phyloP scores from a whole-genome alignment of 2,113 vertebrate species.

The Lepisosteus oculatus region DNA sequence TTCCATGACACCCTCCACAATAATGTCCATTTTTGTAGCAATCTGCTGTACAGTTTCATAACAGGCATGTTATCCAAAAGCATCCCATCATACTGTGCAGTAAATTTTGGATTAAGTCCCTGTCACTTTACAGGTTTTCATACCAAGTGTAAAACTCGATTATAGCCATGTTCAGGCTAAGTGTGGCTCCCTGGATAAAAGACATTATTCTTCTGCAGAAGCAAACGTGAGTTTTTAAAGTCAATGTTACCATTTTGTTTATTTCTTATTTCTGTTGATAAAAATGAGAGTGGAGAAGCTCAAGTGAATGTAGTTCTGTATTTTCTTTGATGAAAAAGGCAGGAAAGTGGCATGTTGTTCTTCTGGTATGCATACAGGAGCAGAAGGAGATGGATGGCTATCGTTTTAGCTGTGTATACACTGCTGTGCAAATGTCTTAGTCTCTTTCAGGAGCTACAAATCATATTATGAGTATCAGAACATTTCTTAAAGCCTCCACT shows the following conservation, averaged over 20 bases:
- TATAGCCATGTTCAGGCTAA: constrained; percentile 65
- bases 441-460: no score
- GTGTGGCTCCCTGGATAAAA: constrained; percentile 65
- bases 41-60: not conserved
- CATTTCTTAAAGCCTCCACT: no score
- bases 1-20: no score
- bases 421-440: no score
- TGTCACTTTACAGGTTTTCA: constrained; percentile 59
- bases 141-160: constrained; percentile 66
- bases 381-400: no score
- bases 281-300: no score
- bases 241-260: not conserved
- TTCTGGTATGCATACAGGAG: no score
- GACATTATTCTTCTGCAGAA: constrained; percentile 50
- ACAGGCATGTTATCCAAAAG: not conserved
- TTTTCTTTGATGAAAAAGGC: no score
- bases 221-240: constrained; percentile 56
- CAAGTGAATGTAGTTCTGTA: no score
- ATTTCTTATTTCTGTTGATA: not conserved
- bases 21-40: not conserved
- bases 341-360: no score
- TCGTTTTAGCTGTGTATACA: no score
- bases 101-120: constrained; percentile 20
- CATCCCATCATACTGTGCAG: constrained; percentile 7
- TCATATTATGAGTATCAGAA: no score